Base-by-base conservation (phyloP, 2,888 invertebrate species). In the Pseudococcus longispinus region DNA sequence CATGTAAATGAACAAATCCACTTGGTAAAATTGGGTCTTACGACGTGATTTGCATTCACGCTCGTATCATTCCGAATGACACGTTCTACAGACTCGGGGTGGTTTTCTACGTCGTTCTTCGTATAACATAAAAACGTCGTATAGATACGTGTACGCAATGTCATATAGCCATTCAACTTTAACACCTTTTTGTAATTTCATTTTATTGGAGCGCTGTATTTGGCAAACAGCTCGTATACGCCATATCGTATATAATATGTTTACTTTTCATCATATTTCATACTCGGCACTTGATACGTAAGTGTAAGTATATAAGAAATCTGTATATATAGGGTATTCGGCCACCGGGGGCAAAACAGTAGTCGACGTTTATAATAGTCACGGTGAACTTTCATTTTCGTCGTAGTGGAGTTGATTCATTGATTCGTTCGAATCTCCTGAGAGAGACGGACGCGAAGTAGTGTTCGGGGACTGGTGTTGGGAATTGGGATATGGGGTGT, bases 171-270 rank as follows among this genome's bases (percentile, higher is more conserved):
- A 70, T 70, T 29, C 70, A 29, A 70, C 70, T 70, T 70, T 70
- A 70, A 70, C 70, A 70, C 70, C 26, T 70, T 70, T 29, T 70
- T 70, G 70, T 70, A 29, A 70, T 70, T 70, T 70, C 29, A 70
- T 70, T 70, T 60, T 60, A 60, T 60, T 60, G 23, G 23, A 23
- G 13, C 23, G 60, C 23, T 60, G 15, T 65, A 65, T 70, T 70
- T 29, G 29, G 20, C 70, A 70, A 70, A 70, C 70, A 70, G 29
- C 70, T 70, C 70, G 29, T 29, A 70, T 37, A 37, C 37, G 37
- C 6, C 29, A 29, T 70, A 23, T 60, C 60, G 23, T 60, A 60
- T 60, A 23, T 29, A 29, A 20, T 70, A 70, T 70, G 70, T 70
- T 70, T 70, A 70, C 70, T 13, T 29, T 70, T 26, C 70, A 70